Evolutionary conservation across 2,113 vertebrate genomes (phyloP).

Genomic region (Ascaphus truei): DNA sequence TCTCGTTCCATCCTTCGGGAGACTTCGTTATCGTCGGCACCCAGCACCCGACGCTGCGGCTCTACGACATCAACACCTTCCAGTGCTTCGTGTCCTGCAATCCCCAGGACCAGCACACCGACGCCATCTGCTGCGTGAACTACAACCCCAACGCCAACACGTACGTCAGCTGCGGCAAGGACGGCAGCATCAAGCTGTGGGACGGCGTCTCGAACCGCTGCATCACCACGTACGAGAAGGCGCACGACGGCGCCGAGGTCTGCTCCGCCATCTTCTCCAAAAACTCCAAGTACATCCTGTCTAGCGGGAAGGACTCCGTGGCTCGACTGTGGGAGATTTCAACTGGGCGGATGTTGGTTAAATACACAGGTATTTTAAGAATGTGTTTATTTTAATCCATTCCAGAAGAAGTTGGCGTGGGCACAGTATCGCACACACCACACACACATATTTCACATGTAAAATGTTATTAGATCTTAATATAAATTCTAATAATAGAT

Average conservation of each 20-base stretch:
- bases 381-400: too few species aligned
- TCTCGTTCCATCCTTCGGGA: conserved; percentile 95
- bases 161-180: conserved; percentile 93
- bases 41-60: conserved; percentile 90
- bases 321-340: conserved; percentile 98
- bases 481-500: too few species aligned
- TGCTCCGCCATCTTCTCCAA: conserved; percentile 96
- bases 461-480: too few species aligned
- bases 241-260: conserved; percentile 90
- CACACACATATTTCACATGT: too few species aligned
- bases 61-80: conserved; percentile 96
- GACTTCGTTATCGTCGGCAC: conserved; percentile 94
- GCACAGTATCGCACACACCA: too few species aligned
- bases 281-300: conserved; percentile 96
- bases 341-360: conserved; percentile 88
- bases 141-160: conserved; percentile 92
- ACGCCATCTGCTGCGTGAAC: conserved; percentile 88
- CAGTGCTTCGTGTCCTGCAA: conserved; percentile 98
- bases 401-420: too few species aligned
- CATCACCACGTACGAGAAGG: conserved; percentile 92
- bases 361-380: conserved; percentile 84
- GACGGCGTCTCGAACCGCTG: conserved; percentile 96
- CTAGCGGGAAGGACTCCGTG: conserved; percentile 96
- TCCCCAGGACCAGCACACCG: conserved; percentile 93
- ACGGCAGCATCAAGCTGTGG: conserved; percentile 97